Base-by-base conservation (phyloP, 1,140 invertebrate genomes). In the Anastrepha obliqua region DNA sequence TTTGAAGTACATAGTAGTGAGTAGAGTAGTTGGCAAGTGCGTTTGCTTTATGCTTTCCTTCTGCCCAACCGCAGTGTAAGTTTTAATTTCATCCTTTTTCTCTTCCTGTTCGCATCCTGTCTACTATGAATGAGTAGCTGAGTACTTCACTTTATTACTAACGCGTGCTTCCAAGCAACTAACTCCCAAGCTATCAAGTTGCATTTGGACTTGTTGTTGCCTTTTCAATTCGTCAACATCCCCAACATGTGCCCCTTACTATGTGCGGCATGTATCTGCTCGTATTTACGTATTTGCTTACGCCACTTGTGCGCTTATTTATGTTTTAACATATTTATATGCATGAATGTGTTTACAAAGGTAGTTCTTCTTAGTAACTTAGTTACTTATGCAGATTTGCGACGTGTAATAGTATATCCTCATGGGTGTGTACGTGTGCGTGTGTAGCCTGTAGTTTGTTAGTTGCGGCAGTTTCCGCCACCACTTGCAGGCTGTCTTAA, bases 31-130 rank as follows among this genome's bases (percentile, higher is more conserved):
- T 67, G 7, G 39, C 15, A 9, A 17, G 64, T 20, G 70, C 70
- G 70, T 74, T 42, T 74, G 20, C 29, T 42, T 59, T 8, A 59
- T 15, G 39, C 58, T 29, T 20, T 60, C 42, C 67, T 47, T 44
- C 15, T 17, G 42, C 42, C 3, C 17, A 81, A 15, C 13, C 15
- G 44, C 51, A 64, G 85, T 64, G 60, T 20, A 86, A 86, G 85
- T 86, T 86, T 86, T 86, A 86, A 60, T 86, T 86, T 86, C 74
- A 81, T 81, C 74, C 74, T 81, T 81, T 81, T 20, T 20, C 51
- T 81, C 74, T 81, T 81, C 74, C 74, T 81, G 74, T n/a, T 81
- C 9, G 42, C 47, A 81, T 81, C 74, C 74, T 81, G 47, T 55
- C 70, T 51, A 55, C 44, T 55, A 4, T 47, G 42, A 51, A 51